These are phyloP conservation scores for Rhopalosiphum padi DNA, from an alignment of 1,140 invertebrate species.

Conservation along the genomic window DNA sequence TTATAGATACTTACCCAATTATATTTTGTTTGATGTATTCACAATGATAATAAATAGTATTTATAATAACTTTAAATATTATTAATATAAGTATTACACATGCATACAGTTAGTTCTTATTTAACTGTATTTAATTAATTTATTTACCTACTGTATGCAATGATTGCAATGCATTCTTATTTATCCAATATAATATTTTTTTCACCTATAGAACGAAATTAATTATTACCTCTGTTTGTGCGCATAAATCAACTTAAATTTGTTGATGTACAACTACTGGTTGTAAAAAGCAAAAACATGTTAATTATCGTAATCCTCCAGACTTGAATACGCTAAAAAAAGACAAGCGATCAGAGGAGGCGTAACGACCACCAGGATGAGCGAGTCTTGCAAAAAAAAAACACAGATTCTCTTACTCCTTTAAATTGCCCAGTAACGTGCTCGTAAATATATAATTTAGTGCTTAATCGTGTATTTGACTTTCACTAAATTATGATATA, in stretches of 20 bases:
- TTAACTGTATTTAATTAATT: too few relatives aligned
- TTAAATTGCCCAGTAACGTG: not conserved
- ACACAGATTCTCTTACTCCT: not conserved
- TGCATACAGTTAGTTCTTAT: not conserved
- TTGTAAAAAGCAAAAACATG: not conserved
- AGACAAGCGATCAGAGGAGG: not conserved
- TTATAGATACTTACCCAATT: not conserved
- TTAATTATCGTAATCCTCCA: not conserved
- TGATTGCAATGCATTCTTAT: not conserved
- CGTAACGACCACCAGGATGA: not conserved
- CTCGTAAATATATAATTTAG: not conserved
- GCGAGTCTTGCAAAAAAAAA: not conserved
- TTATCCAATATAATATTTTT: not conserved
- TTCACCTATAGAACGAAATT: not conserved
- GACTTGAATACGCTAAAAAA: not conserved
- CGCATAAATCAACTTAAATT: not conserved
- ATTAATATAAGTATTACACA: not conserved
- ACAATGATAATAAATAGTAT: not conserved
- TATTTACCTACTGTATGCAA: too few relatives aligned
- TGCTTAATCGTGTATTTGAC: not conserved
- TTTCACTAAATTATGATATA: conserved; percentile 17
- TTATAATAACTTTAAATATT: not conserved
- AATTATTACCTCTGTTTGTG: not conserved
- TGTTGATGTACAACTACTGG: not conserved
- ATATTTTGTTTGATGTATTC: not conserved